Base-by-base conservation (phyloP, 2,888 invertebrate species). In the Odontomyia ornata region DNA sequence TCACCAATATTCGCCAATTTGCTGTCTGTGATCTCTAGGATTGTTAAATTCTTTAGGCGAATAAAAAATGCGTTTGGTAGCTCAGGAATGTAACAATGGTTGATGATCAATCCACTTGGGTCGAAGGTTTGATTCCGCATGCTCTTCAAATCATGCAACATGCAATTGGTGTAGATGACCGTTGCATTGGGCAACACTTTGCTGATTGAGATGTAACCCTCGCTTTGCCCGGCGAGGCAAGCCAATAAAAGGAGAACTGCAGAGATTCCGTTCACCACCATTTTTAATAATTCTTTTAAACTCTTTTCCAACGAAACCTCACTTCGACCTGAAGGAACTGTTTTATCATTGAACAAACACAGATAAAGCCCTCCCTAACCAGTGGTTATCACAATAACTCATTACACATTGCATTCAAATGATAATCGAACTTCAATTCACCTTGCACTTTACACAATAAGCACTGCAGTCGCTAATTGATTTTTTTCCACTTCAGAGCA, bases 41-140 rank as follows among this genome's bases (percentile, higher is more conserved):
- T 77, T 0, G 80, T 80, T 2, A 86, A 80, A 1, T 83, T 80
- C 1, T 15, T 76, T 52, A 82, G 83, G 0, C 83, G 82, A 11
- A 84, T 62, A 21, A 86, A 86, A 25, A 83, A 77, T 0, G 83
- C 85, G 80, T 85, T 86, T 57, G 82, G 82, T 56, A 87, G 76
- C 4, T 80, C 80, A 18, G 82, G 76, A 1, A 85, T 79, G 23
- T 80, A 81, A 79, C 87, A 82, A 60, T 84, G 82, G 28, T 78
- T 78, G 0, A 84, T 80, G 23, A 79, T 81, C 1, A 86, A 76
- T 21, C 83, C 82, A 1, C 75, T 78, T 69, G 81, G 79, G 57
- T 60, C 76, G 76, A 73, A 80, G 62, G 80, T 69, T 57, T 77
- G 21, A 28, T 79, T 76, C n/a, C 73, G 73, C 73, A 73, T 57